phyloP scores from a whole-genome alignment of 2,113 vertebrate species.

The Urocitellus parryii region DNA sequence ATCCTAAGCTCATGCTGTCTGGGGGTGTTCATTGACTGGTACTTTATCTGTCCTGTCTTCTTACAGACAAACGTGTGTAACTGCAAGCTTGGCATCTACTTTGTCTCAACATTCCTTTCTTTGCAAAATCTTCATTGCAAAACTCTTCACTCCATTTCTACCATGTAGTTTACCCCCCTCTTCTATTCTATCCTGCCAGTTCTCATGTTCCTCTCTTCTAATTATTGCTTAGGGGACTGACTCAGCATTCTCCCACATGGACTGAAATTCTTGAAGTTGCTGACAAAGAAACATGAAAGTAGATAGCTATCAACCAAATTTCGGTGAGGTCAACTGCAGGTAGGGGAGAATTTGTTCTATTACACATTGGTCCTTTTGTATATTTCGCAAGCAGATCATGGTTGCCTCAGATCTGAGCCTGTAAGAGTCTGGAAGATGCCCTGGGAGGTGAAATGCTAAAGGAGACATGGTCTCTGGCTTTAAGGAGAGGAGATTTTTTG shows the following conservation, averaged over 20 bases:
- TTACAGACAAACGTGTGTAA: neutral
- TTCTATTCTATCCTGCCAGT: neutral
- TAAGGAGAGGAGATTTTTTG: neutral
- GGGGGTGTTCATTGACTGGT: neutral
- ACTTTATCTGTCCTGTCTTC: neutral
- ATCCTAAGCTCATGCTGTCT: neutral
- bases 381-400: constrained; percentile 7
- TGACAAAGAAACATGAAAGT: constrained; percentile 22
- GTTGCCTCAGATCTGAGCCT: neutral
- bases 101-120: constrained; percentile 39
- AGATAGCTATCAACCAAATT: constrained; percentile 34
- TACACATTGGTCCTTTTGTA: neutral
- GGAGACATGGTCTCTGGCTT: neutral
- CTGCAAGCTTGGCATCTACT: neutral
- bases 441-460: neutral
- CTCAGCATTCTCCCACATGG: neutral
- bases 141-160: neutral
- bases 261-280: constrained; percentile 27
- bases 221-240: neutral
- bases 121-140: constrained; percentile 12
- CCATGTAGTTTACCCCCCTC: neutral
- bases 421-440: neutral
- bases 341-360: neutral
- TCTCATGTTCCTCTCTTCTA: neutral
- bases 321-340: neutral